Evolutionary conservation across 2,797 vertebrate genomes (phyloP).

Genomic region (Xenops minutus): DNA sequence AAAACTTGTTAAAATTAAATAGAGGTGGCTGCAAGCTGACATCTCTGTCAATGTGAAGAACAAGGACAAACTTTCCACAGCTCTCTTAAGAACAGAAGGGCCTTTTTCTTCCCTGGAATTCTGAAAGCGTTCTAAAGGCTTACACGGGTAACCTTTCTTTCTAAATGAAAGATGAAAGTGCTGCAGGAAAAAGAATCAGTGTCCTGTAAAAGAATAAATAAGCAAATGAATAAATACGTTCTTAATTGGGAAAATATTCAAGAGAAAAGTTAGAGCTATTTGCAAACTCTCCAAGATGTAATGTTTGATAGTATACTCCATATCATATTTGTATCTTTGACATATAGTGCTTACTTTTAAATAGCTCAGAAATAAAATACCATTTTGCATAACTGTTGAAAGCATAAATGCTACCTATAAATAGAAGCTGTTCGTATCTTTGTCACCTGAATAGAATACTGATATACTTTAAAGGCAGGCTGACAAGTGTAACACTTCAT

Average conservation of each 20-base stretch:
- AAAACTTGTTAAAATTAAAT: constrained; percentile 19
- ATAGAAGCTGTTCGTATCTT: neutral
- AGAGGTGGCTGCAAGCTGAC: neutral
- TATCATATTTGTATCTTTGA: neutral
- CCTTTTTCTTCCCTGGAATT: neutral
- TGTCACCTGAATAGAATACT: neutral
- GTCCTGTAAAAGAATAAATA: neutral
- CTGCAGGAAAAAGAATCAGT: neutral
- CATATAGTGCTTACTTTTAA: neutral
- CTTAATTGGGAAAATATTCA: neutral
- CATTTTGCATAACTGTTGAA: neutral
- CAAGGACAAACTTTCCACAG: neutral
- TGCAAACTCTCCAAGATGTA: neutral
- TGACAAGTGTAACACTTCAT: neutral
- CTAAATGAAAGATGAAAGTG: constrained; percentile 11
- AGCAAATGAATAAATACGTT: neutral
- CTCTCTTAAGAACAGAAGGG: neutral
- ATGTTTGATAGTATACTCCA: neutral
- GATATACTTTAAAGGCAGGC: neutral
- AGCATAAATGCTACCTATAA: neutral
- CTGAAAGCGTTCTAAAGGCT: constrained; percentile 3
- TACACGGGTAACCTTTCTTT: neutral
- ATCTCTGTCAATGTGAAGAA: neutral
- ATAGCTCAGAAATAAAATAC: neutral
- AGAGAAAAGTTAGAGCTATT: neutral